Conservation (phyloP, 2,113 vertebrate genomes). For the Limanda limanda region DNA sequence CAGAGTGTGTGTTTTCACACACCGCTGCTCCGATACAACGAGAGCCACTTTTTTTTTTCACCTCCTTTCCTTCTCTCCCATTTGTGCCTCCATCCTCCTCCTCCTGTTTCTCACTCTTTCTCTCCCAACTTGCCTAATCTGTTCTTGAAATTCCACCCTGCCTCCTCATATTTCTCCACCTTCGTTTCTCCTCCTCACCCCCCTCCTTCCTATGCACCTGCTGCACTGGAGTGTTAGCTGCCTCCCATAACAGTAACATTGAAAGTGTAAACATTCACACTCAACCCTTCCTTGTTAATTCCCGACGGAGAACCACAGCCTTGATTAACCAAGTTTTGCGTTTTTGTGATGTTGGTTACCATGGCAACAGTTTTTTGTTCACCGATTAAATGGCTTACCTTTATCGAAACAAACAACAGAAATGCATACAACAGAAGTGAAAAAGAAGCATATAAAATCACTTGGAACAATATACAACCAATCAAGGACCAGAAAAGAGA, state of each 20-base stretch:
- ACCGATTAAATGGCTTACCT: conserved; percentile 15
- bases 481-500: background rate
- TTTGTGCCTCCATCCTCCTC: conserved; percentile 42
- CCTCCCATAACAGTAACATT: conserved; percentile 16
- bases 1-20: conserved; percentile 81
- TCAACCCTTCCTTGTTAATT: background rate
- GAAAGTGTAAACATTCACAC: conserved; percentile 26
- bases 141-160: conserved; percentile 13
- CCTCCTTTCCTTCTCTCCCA: conserved; percentile 28
- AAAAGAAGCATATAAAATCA: conserved; percentile 1
- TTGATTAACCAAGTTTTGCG: conserved; percentile 35
- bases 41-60: conserved; percentile 52
- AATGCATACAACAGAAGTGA: background rate
- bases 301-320: background rate
- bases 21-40: conserved; percentile 74
- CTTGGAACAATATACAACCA: conserved; percentile 1
- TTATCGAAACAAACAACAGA: background rate
- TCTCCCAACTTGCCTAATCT: background rate
- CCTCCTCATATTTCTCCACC: conserved; percentile 7
- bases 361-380: conserved; percentile 38
- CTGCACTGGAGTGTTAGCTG: conserved; percentile 6
- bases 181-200: conserved; percentile 19
- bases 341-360: conserved; percentile 28
- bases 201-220: conserved; percentile 25
- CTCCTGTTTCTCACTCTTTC: conserved; percentile 12